These are phyloP conservation scores for Phyllotreta cruciferae DNA, from an alignment of 2,888 invertebrate genomes.

Conservation along the genomic window DNA sequence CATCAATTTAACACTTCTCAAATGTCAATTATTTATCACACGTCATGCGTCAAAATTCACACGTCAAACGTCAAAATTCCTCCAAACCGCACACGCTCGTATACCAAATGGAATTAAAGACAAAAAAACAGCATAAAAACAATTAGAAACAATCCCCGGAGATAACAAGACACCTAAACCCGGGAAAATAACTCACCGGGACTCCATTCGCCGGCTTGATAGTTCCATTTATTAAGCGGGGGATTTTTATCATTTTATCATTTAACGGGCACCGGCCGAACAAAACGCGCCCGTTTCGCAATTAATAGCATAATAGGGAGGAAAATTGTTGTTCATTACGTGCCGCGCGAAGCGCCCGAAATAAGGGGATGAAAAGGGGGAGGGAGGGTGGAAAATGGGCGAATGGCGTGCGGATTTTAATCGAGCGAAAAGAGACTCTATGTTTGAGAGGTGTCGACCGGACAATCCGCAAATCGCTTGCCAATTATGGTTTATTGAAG, in stretches of 20 bases:
- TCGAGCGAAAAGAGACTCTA: conserved; percentile 27
- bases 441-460: conserved; percentile 36
- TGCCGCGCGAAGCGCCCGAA: conserved; percentile 2
- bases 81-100: no score
- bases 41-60: no score
- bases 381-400: conserved; percentile 37
- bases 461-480: conserved; percentile 37
- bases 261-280: conserved; percentile 29
- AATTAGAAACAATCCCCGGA: no score
- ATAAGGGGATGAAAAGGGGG: no score
- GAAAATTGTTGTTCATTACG: conserved; percentile 37
- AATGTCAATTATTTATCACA: no score
- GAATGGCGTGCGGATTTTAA: conserved; percentile 46
- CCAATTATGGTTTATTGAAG: conserved; percentile 31
- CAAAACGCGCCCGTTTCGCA: conserved; percentile 28
- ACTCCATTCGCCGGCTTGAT: conserved; percentile 21
- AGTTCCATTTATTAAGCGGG: conserved; percentile 30
- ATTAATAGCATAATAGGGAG: conserved; percentile 38
- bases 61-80: no score
- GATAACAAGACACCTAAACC: neutral
- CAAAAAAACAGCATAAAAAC: no score
- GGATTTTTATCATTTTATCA: conserved; percentile 30
- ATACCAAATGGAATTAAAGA: no score
- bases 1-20: no score
- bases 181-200: conserved; percentile 3